Percentiles rank a stretch among this genome's conserved stretches.
Evolutionary conservation across 2,888 invertebrate genomes (phyloP).

Genomic region (Uloborus plumipes): DNA sequence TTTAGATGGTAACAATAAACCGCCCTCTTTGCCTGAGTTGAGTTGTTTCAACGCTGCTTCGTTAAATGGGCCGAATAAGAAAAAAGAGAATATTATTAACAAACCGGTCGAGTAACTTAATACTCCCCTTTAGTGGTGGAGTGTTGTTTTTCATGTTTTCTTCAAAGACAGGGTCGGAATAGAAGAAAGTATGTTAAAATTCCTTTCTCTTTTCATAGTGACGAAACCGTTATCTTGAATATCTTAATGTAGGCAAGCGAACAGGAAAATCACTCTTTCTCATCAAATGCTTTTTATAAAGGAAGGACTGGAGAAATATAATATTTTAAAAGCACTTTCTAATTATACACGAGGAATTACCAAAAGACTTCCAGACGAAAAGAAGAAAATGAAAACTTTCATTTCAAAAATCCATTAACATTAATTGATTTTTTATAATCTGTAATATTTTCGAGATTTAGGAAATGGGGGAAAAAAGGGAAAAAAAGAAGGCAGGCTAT

Average conservation of each 20-base stretch:
- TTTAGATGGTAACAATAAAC: conserved; percentile 45
- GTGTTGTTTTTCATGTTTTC: conserved; percentile 13
- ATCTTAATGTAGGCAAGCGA: no score
- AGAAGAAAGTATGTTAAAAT: conserved; percentile 14
- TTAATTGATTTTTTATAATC: conserved; percentile 5
- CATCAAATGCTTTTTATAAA: no score
- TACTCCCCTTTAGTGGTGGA: conserved; percentile 14
- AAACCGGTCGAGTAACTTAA: conserved; percentile 12
- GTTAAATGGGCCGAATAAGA: conserved; percentile 37
- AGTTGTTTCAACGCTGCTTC: conserved; percentile 29
- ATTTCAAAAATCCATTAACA: conserved; percentile 6
- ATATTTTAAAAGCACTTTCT: conserved; percentile 39
- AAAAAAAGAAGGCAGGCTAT: no score
- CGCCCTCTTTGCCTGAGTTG: conserved; percentile 19
- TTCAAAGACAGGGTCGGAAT: not conserved
- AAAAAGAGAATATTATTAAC: conserved; percentile 6
- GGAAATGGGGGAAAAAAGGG: no score
- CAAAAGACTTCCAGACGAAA: not conserved
- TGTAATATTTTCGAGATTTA: no score
- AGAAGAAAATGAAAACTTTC: conserved; percentile 1
- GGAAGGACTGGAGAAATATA: conserved; percentile 13
- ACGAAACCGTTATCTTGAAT: no score
- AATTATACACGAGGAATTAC: conserved; percentile 23
- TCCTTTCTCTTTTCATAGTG: not conserved
- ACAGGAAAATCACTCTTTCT: no score